These are phyloP conservation scores for Premnoplex brunnescens DNA, from an alignment of 2,797 vertebrate species.

Conservation along the genomic window DNA sequence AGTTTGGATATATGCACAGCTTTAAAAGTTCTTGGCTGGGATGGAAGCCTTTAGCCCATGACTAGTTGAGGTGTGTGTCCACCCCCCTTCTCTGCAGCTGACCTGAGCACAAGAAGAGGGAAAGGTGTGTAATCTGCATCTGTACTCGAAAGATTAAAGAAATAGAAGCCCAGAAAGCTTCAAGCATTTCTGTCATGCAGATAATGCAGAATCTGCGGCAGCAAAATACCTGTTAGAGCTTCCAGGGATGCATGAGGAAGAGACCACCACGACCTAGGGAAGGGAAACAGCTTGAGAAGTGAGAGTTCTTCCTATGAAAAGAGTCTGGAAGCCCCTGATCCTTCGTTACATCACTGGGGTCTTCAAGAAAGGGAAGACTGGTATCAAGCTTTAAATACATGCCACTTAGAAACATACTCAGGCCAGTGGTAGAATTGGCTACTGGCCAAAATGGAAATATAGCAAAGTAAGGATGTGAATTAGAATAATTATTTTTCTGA, in stretches of 20 bases:
- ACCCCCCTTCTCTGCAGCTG: background rate
- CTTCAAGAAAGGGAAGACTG: background rate
- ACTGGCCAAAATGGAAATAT: background rate
- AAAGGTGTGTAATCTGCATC: background rate
- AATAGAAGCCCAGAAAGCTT: background rate
- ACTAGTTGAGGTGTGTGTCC: background rate
- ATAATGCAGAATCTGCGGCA: background rate
- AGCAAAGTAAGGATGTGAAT: background rate
- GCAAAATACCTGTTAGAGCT: background rate
- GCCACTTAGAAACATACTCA: background rate
- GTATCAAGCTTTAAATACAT: background rate
- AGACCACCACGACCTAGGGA: background rate
- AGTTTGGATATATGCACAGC: background rate
- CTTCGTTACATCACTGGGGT: rapidly evolving
- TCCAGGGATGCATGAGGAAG: rapidly evolving
- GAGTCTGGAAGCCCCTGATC: background rate
- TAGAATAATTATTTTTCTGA: background rate
- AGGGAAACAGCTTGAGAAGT: background rate
- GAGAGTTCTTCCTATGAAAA: background rate
- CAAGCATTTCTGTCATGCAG: background rate
- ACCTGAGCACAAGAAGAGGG: background rate
- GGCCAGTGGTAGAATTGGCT: background rate
- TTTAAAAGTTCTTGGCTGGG: background rate
- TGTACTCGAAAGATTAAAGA: background rate
- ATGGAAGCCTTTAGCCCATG: background rate